These are phyloP conservation scores for Metalampra italica DNA, from an alignment of 2,888 invertebrate genomes.

Conservation along the genomic window DNA sequence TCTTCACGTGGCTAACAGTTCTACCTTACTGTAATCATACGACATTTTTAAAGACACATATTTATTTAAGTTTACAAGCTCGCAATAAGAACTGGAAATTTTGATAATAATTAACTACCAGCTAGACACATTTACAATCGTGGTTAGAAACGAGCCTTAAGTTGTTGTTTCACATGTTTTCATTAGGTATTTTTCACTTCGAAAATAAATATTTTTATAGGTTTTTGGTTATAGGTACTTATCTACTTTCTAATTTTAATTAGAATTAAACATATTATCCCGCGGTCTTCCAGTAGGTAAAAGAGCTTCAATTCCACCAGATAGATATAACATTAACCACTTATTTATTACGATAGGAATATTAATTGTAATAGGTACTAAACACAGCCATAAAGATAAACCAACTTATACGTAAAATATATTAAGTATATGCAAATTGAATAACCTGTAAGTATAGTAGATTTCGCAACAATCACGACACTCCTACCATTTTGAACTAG, in stretches of 20 bases:
- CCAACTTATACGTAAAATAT: neutral
- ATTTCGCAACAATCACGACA: neutral
- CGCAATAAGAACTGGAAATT: slow-evolving; percentile 16
- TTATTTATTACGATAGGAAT: slow-evolving; percentile 1
- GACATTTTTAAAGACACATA: slow-evolving; percentile 32
- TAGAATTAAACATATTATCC: too few species aligned
- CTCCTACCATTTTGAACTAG: too few species aligned
- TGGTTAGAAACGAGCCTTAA: neutral
- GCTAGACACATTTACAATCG: slow-evolving; percentile 1
- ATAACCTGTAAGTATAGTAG: neutral
- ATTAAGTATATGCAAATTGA: too few species aligned
- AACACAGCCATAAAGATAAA: slow-evolving; percentile 7
- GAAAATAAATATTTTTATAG: too few species aligned
- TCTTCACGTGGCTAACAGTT: too few species aligned
- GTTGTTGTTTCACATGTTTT: too few species aligned
- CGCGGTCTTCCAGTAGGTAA: neutral
- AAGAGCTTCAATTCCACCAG: neutral
- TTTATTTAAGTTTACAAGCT: slow-evolving; percentile 39
- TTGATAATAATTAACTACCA: neutral
- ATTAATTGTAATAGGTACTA: slow-evolving; percentile 4
- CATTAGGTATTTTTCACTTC: too few species aligned
- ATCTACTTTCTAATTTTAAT: neutral
- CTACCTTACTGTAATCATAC: slow-evolving; percentile 17
- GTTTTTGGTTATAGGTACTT: neutral
- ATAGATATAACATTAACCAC: neutral